Evolutionary conservation across 2,888 invertebrate genomes (phyloP).

Genomic region (Chydorus sphaericus): DNA sequence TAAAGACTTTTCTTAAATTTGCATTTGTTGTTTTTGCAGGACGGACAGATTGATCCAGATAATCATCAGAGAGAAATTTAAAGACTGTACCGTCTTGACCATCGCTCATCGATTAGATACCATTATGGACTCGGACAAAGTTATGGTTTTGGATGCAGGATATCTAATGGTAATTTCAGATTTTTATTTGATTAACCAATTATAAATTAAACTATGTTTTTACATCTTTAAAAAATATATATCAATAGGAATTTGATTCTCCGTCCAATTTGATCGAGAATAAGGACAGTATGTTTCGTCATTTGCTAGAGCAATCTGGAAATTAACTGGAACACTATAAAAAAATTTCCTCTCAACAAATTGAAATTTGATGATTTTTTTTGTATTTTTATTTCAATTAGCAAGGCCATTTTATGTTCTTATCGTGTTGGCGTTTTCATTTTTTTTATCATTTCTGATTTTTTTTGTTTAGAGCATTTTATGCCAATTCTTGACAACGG

Average conservation of each 20-base stretch:
- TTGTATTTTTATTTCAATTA: too few relatives aligned
- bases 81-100: slow-evolving; percentile 70
- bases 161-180: slow-evolving; percentile 39
- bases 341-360: too few relatives aligned
- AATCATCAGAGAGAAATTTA: slow-evolving; percentile 65
- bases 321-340: too few relatives aligned
- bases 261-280: neutral
- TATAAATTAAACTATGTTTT: neutral
- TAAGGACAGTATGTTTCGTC: neutral
- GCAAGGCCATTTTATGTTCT: too few relatives aligned
- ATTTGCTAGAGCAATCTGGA: slow-evolving; percentile 7
- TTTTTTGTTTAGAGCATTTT: too few relatives aligned
- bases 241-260: slow-evolving; percentile 6
- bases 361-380: too few relatives aligned
- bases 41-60: slow-evolving; percentile 72
- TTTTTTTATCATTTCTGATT: too few relatives aligned
- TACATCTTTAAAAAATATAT: neutral
- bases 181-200: too few relatives aligned
- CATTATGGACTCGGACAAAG: slow-evolving; percentile 80
- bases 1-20: neutral
- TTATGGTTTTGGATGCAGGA: slow-evolving; percentile 75
- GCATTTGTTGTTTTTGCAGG: slow-evolving; percentile 33
- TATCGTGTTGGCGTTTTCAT: too few relatives aligned
- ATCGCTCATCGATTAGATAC: slow-evolving; percentile 84
- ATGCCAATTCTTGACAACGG: too few relatives aligned